These are phyloP conservation scores for Clusia tigrina DNA, from an alignment of 2,888 invertebrate species.

Conservation along the genomic window DNA sequence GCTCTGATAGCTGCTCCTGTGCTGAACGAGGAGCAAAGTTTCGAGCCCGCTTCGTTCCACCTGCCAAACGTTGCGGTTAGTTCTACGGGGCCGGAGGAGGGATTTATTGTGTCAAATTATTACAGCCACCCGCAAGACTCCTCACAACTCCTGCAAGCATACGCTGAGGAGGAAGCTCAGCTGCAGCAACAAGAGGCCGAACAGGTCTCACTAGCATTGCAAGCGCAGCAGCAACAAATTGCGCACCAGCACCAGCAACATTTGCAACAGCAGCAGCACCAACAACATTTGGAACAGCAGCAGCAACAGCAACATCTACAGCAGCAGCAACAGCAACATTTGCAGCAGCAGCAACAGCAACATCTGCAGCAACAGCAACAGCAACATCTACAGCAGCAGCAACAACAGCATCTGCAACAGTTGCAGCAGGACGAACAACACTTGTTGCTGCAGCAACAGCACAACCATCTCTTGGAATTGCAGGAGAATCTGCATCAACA, in stretches of 20 bases:
- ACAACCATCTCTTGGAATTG: conserved; percentile 40
- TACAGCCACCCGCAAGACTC: conserved; percentile 58
- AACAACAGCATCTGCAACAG: conserved; percentile 34
- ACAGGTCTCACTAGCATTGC: conserved; percentile 50
- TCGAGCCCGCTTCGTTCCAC: conserved; percentile 52
- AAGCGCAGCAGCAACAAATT: conserved; percentile 43
- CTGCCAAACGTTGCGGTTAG: conserved; percentile 47
- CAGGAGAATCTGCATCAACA: conserved; percentile 36
- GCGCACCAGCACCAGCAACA: conserved; percentile 37
- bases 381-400: conserved; percentile 42
- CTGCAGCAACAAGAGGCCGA: conserved; percentile 54
- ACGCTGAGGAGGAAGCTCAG: conserved; percentile 57
- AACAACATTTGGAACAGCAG: conserved; percentile 40
- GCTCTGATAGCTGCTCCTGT: conserved; percentile 59
- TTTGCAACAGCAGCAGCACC: conserved; percentile 36
- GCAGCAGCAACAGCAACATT: conserved; percentile 34
- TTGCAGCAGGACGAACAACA: conserved; percentile 33
- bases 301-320: conserved; percentile 32
- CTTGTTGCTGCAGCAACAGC: conserved; percentile 34
- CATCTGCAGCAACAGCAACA: conserved; percentile 46
- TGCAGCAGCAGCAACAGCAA: conserved; percentile 38
- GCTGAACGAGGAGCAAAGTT: conserved; percentile 46
- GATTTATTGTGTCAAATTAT: conserved; percentile 62
- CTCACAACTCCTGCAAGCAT: conserved; percentile 56
- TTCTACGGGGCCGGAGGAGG: conserved; percentile 46